Conservation (phyloP, 1,140 invertebrate genomes). For the Atta texana region DNA sequence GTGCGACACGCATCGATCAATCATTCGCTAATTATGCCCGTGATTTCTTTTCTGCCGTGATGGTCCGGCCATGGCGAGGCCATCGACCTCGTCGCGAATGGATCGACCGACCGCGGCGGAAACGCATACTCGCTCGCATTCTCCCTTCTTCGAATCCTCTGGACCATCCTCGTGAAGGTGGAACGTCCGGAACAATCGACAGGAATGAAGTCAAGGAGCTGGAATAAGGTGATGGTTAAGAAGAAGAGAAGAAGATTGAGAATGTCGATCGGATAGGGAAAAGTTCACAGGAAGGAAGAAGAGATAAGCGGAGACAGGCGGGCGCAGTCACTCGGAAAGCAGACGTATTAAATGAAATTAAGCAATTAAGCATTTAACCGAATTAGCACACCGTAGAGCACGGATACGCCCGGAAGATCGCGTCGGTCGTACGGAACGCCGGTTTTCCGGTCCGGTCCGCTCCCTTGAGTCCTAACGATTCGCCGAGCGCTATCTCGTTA, state of each 20-base stretch:
- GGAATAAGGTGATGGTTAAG: constrained; percentile 33
- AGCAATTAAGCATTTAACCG: constrained; percentile 84
- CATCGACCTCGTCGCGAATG: constrained; percentile 73
- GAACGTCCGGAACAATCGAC: constrained; percentile 52
- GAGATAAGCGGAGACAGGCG: constrained; percentile 44
- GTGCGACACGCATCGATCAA: constrained; percentile 84
- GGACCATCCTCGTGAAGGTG: constrained; percentile 66
- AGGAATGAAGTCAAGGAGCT: constrained; percentile 42
- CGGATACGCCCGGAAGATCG: constrained; percentile 73
- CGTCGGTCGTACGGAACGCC: constrained; percentile 62
- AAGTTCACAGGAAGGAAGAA: constrained; percentile 4
- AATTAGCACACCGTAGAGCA: constrained; percentile 80
- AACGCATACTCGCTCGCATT: constrained; percentile 63
- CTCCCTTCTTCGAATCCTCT: constrained; percentile 65
- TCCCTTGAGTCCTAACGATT: constrained; percentile 59
- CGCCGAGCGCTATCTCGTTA: constrained; percentile 71
- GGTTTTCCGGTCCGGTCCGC: constrained; percentile 44
- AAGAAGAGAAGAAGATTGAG: background rate
- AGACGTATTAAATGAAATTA: constrained; percentile 82
- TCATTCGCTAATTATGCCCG: constrained; percentile 85
- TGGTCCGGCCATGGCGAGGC: constrained; percentile 71
- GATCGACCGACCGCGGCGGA: constrained; percentile 65
- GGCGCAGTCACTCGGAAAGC: constrained; percentile 69
- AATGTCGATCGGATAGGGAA: constrained; percentile 43
- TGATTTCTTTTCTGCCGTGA: constrained; percentile 82